Conservation (phyloP, 2,797 vertebrate genomes). For the Discoglossus pictus region DNA sequence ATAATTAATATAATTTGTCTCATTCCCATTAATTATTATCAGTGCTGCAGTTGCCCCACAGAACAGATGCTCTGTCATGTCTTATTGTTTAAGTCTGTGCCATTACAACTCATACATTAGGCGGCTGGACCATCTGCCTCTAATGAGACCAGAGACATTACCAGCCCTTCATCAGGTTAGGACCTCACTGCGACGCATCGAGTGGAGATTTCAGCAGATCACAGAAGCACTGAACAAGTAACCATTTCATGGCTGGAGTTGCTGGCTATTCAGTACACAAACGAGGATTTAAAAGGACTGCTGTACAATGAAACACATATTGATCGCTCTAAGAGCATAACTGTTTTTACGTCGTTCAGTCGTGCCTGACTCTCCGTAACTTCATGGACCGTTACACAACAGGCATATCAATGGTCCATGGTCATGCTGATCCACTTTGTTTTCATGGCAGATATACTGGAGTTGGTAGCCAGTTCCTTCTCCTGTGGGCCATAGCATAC, state of each 20-base stretch:
- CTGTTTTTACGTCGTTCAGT: too few species aligned
- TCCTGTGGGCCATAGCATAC: too few species aligned
- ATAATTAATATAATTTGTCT: slow-evolving; percentile 47
- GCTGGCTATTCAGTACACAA: neutral
- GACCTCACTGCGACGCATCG: slow-evolving; percentile 29
- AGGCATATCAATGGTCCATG: too few species aligned
- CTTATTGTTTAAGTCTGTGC: slow-evolving; percentile 38
- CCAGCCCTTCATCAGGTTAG: slow-evolving; percentile 37
- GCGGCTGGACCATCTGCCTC: slow-evolving; percentile 39
- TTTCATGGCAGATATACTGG: too few species aligned
- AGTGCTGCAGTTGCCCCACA: slow-evolving; percentile 29
- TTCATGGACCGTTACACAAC: too few species aligned
- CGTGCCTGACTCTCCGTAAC: too few species aligned
- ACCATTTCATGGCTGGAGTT: neutral
- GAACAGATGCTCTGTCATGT: slow-evolving; percentile 39
- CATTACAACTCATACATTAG: slow-evolving; percentile 30
- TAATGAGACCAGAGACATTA: slow-evolving; percentile 42
- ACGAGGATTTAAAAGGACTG: slow-evolving; percentile 16
- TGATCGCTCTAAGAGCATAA: too few species aligned
- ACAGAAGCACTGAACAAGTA: neutral
- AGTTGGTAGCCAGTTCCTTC: too few species aligned
- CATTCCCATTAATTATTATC: slow-evolving; percentile 47
- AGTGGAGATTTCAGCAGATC: slow-evolving; percentile 14
- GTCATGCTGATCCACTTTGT: too few species aligned
- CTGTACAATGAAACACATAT: too few species aligned